A percentile compares a stretch with the other conserved stretches of the same genome.
Conservation (phyloP, 2,888 invertebrate genomes). For the Agonopterix arenella region DNA sequence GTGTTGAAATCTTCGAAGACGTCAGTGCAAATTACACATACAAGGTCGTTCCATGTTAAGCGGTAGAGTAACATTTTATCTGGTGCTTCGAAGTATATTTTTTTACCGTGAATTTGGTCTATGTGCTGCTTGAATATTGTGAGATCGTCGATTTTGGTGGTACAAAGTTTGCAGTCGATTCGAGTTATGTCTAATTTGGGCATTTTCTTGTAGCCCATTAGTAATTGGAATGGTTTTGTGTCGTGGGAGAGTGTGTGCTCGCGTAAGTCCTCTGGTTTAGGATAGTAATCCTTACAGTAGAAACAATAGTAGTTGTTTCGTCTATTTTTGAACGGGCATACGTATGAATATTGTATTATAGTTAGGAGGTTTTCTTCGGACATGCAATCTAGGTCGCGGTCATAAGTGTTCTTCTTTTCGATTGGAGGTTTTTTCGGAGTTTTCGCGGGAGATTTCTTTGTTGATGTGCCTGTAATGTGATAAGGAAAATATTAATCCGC, state of each 20-base stretch:
- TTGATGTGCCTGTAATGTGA: not conserved
- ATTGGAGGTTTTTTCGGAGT: constrained; percentile 35
- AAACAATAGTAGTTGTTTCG: constrained; percentile 66
- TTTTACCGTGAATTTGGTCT: constrained; percentile 53
- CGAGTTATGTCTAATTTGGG: constrained; percentile 62
- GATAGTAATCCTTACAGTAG: constrained; percentile 65
- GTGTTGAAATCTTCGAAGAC: constrained; percentile 65
- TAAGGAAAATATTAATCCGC: not conserved
- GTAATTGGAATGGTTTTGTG: constrained; percentile 58
- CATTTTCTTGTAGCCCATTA: constrained; percentile 67
- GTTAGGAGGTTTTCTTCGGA: constrained; percentile 62
- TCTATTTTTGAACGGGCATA: constrained; percentile 63
- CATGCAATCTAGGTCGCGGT: constrained; percentile 63
- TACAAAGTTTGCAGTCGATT: constrained; percentile 58
- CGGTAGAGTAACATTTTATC: constrained; percentile 57
- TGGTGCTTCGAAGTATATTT: constrained; percentile 62
- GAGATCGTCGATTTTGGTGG: constrained; percentile 50
- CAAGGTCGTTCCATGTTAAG: constrained; percentile 60
- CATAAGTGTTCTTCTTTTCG: constrained; percentile 56
- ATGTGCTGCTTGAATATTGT: constrained; percentile 56
- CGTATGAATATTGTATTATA: constrained; percentile 61
- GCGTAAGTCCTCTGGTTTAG: constrained; percentile 59
- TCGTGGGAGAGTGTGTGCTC: constrained; percentile 62
- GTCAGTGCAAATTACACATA: constrained; percentile 61
- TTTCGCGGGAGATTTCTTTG: constrained; percentile 25